Evolutionary conservation across 2,888 invertebrate species (phyloP), one percentile per base, ranked within the genome.

Genomic region (Lacanobia oleracea): DNA sequence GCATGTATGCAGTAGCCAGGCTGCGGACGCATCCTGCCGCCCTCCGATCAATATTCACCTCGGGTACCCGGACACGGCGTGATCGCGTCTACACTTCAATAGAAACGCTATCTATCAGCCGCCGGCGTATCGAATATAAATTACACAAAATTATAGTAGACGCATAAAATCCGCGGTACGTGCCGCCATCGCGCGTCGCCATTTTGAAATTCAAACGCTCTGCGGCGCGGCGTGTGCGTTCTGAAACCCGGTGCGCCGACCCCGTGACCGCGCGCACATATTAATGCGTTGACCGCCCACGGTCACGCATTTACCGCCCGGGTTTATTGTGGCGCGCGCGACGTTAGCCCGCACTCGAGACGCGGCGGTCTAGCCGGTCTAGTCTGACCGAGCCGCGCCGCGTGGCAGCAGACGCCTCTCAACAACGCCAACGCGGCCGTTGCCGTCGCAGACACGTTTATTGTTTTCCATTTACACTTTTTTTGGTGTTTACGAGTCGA

Each of bases 251-350:
- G 92, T 91, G 91, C 94, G 94, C 90, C 93, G 95, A 94, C 95
- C 95, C 93, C 91, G 91, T 93, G 94, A 94, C 94, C 94, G 93
- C 91, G 90, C 93, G 91, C 91, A 92, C 94, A 94, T 94, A 94
- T 92, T 93, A 94, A 94, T 94, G 93, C 91, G 91, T 87, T 93
- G 94, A 92, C 95, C 95, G 94, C 94, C 95, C 94, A 94, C 94
- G 93, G 94, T 89, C 93, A 91, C 87, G 88, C 87, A 86, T 89
- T 88, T 72, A 85, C 90, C 93, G 88, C 85, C 91, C 89, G 88
- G 90, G 82, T 92, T 90, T 89, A 89, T 89, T 91, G 86, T 83
- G 83, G 76, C 82, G 83, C 85, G 82, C 86, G 80, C 80, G 73
- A 74, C 74, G 72, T 69, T 64, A 77, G 78, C 63, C 43, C 63